Conservation (phyloP, 2,888 invertebrate genomes). For the Ommatoiulus sabulosus region DNA sequence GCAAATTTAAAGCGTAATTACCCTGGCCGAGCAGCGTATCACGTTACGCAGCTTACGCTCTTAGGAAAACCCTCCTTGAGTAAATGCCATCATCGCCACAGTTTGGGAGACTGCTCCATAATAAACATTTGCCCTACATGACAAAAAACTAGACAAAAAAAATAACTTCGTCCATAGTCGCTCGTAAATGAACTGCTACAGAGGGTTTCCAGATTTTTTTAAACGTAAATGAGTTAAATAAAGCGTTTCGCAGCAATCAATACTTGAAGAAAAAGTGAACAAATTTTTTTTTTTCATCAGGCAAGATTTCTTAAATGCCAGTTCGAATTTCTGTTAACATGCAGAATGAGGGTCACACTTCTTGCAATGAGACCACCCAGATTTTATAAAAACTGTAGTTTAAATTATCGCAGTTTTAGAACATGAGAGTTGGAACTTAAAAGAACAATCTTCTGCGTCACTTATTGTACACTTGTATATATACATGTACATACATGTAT, state of each 20-base stretch:
- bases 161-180: background rate
- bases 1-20: too few relatives aligned
- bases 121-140: slow-evolving; percentile 6
- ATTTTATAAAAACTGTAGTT: too few relatives aligned
- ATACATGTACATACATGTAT: too few relatives aligned
- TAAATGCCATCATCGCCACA: slow-evolving; percentile 31
- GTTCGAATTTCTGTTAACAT: background rate
- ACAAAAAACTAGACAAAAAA: background rate
- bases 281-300: background rate
- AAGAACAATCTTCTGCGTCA: too few relatives aligned
- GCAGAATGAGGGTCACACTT: background rate
- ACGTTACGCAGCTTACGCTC: too few relatives aligned
- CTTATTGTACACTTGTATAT: too few relatives aligned
- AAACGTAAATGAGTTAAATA: background rate
- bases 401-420: too few relatives aligned
- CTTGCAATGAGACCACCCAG: background rate
- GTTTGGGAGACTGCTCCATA: background rate
- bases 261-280: background rate
- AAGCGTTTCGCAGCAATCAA: background rate
- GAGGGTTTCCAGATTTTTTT: background rate
- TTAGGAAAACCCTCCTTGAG: too few relatives aligned
- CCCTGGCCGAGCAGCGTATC: too few relatives aligned
- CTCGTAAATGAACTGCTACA: background rate
- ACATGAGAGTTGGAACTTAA: too few relatives aligned
- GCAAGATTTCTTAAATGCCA: background rate